phyloP scores from a whole-genome alignment of 2,113 vertebrate genomes.

The Upupa epops region DNA sequence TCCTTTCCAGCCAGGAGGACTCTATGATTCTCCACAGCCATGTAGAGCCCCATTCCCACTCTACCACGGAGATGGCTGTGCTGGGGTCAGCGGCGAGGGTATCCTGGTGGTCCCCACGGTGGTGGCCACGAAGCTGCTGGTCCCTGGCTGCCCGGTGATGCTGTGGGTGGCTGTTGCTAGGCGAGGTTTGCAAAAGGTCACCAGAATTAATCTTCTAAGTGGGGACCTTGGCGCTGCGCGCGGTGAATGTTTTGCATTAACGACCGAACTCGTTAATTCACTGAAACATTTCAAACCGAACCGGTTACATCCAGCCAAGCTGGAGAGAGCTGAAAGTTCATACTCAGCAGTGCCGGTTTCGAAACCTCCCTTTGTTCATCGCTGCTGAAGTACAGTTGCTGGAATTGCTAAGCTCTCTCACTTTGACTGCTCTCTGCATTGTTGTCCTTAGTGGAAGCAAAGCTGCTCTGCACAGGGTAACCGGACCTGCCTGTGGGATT shows the following conservation, averaged over 20 bases:
- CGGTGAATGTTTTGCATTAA: constrained; percentile 67
- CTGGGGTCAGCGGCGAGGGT: neutral
- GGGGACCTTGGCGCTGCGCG: constrained; percentile 14
- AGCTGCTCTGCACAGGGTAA: neutral
- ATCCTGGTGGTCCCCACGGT: accelerated
- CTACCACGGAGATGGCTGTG: neutral
- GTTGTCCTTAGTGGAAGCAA: neutral
- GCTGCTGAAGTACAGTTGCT: constrained; percentile 59
- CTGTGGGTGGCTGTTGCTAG: constrained; percentile 29
- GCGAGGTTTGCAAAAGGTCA: constrained; percentile 59
- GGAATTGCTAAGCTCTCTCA: constrained; percentile 46
- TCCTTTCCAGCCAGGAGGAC: too few relatives aligned
- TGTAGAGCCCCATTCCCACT: neutral
- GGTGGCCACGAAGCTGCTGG: neutral
- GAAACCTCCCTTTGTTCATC: constrained; percentile 65
- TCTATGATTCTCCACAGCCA: neutral
- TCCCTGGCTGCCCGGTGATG: neutral
- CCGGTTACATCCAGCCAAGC: constrained; percentile 55
- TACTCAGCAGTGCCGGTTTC: constrained; percentile 50
- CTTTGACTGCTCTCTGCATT: neutral
- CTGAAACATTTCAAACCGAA: constrained; percentile 68
- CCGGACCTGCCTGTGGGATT: neutral
- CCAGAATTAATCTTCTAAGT: constrained; percentile 65
- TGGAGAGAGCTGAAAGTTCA: constrained; percentile 57
- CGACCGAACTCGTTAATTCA: constrained; percentile 68